phyloP scores from a whole-genome alignment of 2,888 invertebrate species.

The Dasysyrphus tricinctus region DNA sequence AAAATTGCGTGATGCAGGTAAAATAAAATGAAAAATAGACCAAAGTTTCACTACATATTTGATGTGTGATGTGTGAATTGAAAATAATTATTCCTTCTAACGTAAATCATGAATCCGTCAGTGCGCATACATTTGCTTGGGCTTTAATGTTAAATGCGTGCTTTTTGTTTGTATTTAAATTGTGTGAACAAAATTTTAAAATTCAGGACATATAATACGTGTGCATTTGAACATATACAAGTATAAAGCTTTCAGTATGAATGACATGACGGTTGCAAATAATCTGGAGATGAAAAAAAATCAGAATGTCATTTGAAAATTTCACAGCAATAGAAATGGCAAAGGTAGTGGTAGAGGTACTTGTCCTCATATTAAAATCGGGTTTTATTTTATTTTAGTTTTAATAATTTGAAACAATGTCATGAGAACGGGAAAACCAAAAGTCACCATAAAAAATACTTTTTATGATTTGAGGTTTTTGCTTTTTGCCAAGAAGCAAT shows the following conservation, averaged over 20 bases:
- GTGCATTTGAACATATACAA: background rate
- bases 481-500: slow-evolving; percentile 1
- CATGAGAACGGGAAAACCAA: slow-evolving; percentile 1
- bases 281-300: background rate
- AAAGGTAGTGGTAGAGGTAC: background rate
- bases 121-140: slow-evolving; percentile 6
- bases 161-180: background rate
- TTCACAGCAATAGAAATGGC: slow-evolving; percentile 9
- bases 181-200: slow-evolving; percentile 13
- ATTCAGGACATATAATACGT: background rate
- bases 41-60: slow-evolving; percentile 25
- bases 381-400: background rate
- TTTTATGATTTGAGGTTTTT: slow-evolving; percentile 14
- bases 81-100: slow-evolving; percentile 43
- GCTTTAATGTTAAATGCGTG: background rate
- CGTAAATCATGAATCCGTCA: slow-evolving; percentile 29
- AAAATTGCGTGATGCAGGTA: slow-evolving; percentile 17
- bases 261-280: slow-evolving; percentile 25
- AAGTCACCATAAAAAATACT: background rate
- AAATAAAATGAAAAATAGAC: slow-evolving; percentile 35
- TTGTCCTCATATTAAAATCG: slow-evolving; percentile 14
- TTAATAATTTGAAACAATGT: background rate
- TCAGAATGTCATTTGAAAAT: slow-evolving; percentile 11
- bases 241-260: slow-evolving; percentile 18
- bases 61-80: slow-evolving; percentile 33